These are phyloP conservation scores for Lagopus leucura DNA, from an alignment of 2,113 vertebrate species.

Conservation along the genomic window DNA sequence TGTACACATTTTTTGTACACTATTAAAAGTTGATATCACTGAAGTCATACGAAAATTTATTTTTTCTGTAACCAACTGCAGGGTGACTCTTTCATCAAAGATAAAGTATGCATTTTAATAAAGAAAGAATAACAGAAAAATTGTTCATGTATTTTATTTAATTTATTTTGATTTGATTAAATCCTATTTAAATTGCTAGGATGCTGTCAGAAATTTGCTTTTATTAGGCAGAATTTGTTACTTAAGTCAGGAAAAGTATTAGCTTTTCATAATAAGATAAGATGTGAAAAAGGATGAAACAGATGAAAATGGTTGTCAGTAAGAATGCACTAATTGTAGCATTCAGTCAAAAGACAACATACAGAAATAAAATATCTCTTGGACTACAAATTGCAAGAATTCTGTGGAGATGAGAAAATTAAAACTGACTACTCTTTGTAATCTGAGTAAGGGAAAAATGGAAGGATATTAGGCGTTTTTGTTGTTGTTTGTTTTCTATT, in stretches of 20 bases:
- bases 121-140: background rate
- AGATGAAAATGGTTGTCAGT: background rate
- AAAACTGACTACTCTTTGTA: background rate
- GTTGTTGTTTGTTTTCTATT: background rate
- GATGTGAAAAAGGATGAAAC: background rate
- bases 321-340: background rate
- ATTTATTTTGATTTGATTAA: background rate
- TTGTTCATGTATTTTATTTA: background rate
- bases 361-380: background rate
- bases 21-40: fast-evolving
- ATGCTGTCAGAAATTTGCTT: background rate
- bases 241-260: background rate
- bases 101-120: background rate
- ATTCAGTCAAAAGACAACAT: background rate
- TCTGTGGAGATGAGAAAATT: background rate
- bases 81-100: background rate
- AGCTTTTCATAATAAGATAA: background rate
- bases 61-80: background rate
- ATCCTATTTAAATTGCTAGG: background rate
- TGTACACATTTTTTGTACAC: background rate
- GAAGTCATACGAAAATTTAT: background rate
- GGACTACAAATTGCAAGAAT: background rate
- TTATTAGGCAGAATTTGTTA: background rate
- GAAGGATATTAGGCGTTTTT: background rate
- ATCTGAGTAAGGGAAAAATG: background rate